Base-by-base conservation (phyloP, 2,888 invertebrate genomes). In the Melanargia galathea region DNA sequence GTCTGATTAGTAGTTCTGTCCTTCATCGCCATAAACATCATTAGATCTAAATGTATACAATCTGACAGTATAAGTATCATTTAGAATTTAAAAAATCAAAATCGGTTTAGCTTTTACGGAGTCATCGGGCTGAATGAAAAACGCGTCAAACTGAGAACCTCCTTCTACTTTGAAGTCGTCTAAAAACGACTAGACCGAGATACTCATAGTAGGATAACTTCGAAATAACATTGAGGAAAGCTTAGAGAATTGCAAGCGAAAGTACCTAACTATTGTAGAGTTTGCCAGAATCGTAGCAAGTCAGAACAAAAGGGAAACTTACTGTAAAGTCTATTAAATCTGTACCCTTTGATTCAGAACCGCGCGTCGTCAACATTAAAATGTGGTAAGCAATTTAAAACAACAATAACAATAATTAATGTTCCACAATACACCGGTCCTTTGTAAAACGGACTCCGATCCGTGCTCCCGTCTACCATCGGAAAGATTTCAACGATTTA, bases 401-500 rank as follows among this genome's bases (percentile, higher is more conserved):
- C 55, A 60, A 65, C 63, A 69, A 69, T 69, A 60, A 65, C 45
- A 63, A n/a, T 63, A 64, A 69, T 70, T 70, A 70, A 68, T 48
- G 55, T 48, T 40, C 33, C 24, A 65, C 58, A 63, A 63, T 58
- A 60, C 59, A 59, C 55, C 38, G 54, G 45, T 45, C 65, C 63
- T 46, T 66, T 46, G 45, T 22, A 33, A 64, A 35, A 60, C 18
- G 26, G 55, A 33, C 40, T 20, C 62, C 3, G 49, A 63, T 65
- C 68, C 75, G 75, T 75, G 75, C 72, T 71, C 68, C 63, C 67
- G 71, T 70, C 71, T 70, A 71, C 69, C 68, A 71, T 68, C 69
- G 62, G 70, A 71, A 73, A 74, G 72, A 74, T 73, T 72, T 75
- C 72, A 75, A 76, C 73, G 71, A 74, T 75, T 73, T 71, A 73